A percentile compares a stretch with the other conserved stretches of the same genome.
Evolutionary conservation across 1,140 invertebrate genomes (phyloP).

Genomic region (Hycleus cichorii): DNA sequence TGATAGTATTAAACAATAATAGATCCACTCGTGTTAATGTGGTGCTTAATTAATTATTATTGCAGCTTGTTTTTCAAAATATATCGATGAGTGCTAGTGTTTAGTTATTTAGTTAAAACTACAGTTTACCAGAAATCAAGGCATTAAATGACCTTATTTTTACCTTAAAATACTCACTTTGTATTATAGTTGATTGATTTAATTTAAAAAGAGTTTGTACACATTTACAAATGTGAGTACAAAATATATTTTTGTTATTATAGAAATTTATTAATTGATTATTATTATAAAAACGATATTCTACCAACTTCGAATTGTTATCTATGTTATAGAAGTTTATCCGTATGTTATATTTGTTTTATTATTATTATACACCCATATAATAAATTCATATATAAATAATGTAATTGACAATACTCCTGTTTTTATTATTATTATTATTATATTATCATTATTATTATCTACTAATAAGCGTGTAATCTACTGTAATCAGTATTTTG

Average conservation of each 20-base stretch:
- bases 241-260: conserved; percentile 20
- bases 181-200: conserved; percentile 18
- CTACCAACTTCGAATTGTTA: conserved; percentile 28
- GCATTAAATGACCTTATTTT: conserved; percentile 32
- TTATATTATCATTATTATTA: no score
- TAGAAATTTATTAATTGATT: background rate
- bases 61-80: no score
- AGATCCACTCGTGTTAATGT: background rate
- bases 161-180: conserved; percentile 38
- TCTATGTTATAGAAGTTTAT: conserved; percentile 36
- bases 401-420: conserved; percentile 14
- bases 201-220: conserved; percentile 4
- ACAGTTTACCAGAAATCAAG: conserved; percentile 38
- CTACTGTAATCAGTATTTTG: conserved; percentile 23
- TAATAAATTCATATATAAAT: conserved; percentile 2
- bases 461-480: conserved; percentile 12
- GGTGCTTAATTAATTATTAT: no score
- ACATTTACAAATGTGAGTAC: conserved; percentile 32
- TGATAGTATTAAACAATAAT: background rate
- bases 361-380: conserved; percentile 17
- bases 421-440: conserved; percentile 3
- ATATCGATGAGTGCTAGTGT: no score
- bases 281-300: background rate
- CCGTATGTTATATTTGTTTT: conserved; percentile 29
- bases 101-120: conserved; percentile 15